Evolutionary conservation across 1,140 invertebrate species (phyloP), one percentile per base, ranked within the genome.

Genomic region (Nixonia krombeini): DNA sequence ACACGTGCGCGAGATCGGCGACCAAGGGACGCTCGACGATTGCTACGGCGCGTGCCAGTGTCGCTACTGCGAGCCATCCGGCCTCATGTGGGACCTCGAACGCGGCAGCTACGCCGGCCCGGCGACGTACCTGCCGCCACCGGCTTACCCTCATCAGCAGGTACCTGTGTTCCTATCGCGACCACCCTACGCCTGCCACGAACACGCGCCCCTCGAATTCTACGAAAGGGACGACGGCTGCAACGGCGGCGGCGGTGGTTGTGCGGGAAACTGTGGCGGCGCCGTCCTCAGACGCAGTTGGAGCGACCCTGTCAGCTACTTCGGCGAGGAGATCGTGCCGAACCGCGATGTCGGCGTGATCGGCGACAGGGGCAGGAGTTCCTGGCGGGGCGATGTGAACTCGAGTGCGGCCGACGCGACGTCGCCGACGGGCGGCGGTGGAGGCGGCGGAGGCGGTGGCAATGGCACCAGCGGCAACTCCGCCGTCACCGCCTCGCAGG

Each of bases 61-160:
- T 74, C 87, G 89, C 6, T 92, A 92, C 64, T 94, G 92, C 74
- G 92, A 94, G 75, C 91, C 93, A 0, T 86, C 90, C 12, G 89
- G 90, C 31, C 88, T 91, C 55, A 90, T 93, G 44, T 94, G 93
- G 92, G 92, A 91, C 74, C 87, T 90, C 1, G 88, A 91, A 31
- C 82, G 83, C 17, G 81, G 78, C 47, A 80, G 82, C 42, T 88
- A 87, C 68, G 72, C 78, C 42, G 80, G 82, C 42, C 88, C 86
- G 68, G 72, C 72, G n/a, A 61, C 62, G 7, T 44, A 55, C 52
- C 55, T 52, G 35, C 33, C 42, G 38, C 41, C 13, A 26, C 40
- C 15, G 44, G 12, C 15, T 33, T 26, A 74, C 61, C 44, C 7
- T 58, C 0, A 37, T 13, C 40, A 38, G 0, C 76, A 75, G 29